phyloP scores from a whole-genome alignment of 2,797 vertebrate species.

The Pangasius larnaudii region DNA sequence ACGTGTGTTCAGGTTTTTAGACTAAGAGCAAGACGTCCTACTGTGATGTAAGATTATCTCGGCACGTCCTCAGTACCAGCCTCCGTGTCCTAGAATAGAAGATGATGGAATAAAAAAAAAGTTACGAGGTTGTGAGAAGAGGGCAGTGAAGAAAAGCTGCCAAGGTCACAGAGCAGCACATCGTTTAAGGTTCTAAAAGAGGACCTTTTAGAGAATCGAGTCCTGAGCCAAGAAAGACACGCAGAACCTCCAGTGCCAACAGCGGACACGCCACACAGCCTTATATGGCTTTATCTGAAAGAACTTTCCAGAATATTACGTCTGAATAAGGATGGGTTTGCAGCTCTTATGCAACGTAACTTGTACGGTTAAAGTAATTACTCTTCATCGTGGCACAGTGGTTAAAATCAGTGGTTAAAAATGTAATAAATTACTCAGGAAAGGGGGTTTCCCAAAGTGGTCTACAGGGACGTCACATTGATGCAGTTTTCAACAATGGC shows the following conservation, averaged over 20 bases:
- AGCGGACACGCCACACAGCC: constrained; percentile 48
- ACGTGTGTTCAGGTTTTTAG: neutral
- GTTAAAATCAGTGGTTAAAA: neutral
- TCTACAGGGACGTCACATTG: neutral
- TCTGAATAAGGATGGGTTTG: constrained; percentile 11
- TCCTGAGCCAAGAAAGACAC: constrained; percentile 57
- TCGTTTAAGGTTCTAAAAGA: constrained; percentile 48
- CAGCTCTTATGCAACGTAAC: neutral
- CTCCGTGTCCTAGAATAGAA: constrained; percentile 2
- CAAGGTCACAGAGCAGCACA: constrained; percentile 33
- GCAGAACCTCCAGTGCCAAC: constrained; percentile 69
- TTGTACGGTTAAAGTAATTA: neutral
- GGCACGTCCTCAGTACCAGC: neutral
- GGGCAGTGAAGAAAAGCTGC: constrained; percentile 18
- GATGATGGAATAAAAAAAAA: neutral
- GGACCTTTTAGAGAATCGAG: constrained; percentile 62
- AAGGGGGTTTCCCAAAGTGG: neutral
- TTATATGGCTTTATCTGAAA: constrained; percentile 31
- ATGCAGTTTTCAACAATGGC: neutral
- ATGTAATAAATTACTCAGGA: neutral
- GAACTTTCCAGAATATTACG: constrained; percentile 12
- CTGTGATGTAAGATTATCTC: neutral
- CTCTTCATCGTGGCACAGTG: neutral
- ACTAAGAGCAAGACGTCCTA: neutral
- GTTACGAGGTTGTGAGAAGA: constrained; percentile 41